Conservation (phyloP, 2,888 invertebrate species). For the Aproaerema taeniolella region DNA sequence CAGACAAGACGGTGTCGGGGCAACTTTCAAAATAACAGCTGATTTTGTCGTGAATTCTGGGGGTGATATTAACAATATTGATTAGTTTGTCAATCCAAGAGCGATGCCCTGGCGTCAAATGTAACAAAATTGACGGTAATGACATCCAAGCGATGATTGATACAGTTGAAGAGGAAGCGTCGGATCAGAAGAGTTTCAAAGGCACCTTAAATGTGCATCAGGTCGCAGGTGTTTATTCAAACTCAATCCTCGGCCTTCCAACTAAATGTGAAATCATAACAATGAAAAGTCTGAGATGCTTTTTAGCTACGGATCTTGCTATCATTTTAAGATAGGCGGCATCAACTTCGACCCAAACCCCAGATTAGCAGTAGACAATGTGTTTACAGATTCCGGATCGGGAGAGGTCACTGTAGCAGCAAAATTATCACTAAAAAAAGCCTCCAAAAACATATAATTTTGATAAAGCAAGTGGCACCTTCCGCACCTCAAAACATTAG, state of each 20-base stretch:
- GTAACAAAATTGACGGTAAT: conserved; percentile 18
- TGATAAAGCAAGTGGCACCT: too few species aligned
- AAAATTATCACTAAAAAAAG: conserved; percentile 10
- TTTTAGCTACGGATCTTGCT: conserved; percentile 15
- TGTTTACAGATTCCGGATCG: conserved; percentile 18
- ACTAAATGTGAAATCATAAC: conserved; percentile 28
- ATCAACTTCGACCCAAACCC: conserved; percentile 9
- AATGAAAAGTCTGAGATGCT: conserved; percentile 22
- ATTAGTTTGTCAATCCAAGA: conserved; percentile 19
- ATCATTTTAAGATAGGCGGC: conserved; percentile 19
- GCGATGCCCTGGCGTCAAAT: conserved; percentile 20
- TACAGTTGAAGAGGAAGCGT: conserved; percentile 18
- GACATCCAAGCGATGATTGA: conserved; percentile 17
- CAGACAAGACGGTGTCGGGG: conserved; percentile 22
- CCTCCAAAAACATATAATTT: conserved; percentile 9
- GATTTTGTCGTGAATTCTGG: conserved; percentile 20
- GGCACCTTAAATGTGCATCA: conserved; percentile 20
- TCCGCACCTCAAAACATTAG: too few species aligned
- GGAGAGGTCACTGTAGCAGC: conserved; percentile 13
- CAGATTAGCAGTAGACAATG: conserved; percentile 14
- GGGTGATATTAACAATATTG: conserved; percentile 23
- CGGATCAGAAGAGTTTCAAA: conserved; percentile 20
- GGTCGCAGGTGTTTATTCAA: conserved; percentile 39
- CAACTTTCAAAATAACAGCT: conserved; percentile 22
- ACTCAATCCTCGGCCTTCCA: conserved; percentile 36